Evolutionary conservation across 2,797 vertebrate genomes (phyloP), one percentile per base, ranked within the genome.

Genomic region (Rhadinocentrus ornatus): DNA sequence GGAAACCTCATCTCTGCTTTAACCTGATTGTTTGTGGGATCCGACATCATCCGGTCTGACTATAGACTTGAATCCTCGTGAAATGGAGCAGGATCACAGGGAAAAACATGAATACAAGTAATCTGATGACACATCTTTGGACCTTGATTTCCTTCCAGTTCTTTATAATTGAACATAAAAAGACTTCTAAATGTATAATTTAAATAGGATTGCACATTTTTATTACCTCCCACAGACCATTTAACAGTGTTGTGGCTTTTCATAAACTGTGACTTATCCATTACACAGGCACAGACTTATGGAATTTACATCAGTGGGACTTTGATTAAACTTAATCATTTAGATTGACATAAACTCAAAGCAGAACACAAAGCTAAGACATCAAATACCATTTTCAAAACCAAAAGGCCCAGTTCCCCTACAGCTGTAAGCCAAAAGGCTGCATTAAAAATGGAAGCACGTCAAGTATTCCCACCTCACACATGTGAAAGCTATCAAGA

Each of bases 401-500:
- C 66, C 73, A 71, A 75, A 70, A 7, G 54, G 29, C 64, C 72
- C 62, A 50, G 32, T 67, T 6, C 65, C 64, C 82, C 63, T 67
- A n/a, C 78, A 77, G 75, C 53, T 60, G 37, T 69, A 82, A 79
- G 78, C 79, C 65, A 62, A 77, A 64, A 48, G 46, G 66, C 69
- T 80, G 84, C 67, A 56, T 76, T 81, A 60, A 71, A 81, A 80
- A 75, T 75, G 58, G 59, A 83, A 84, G 85, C 52, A 82, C 55
- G 60, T 81, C 27, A 69, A 85, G 68, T 73, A 52, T 83, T 89
- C 88, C 75, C 82, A 85, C 71, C 71, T 89, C 81, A 77, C 85
- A 92, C 92, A 93, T 90, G 89, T 93, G 93, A 88, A 78, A 91
- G 77, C 83, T 77, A 93, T 94, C 89, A 91, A 59, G 68, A 67